Conservation (phyloP, 1,140 invertebrate species). For the Copidosoma floridanum region DNA sequence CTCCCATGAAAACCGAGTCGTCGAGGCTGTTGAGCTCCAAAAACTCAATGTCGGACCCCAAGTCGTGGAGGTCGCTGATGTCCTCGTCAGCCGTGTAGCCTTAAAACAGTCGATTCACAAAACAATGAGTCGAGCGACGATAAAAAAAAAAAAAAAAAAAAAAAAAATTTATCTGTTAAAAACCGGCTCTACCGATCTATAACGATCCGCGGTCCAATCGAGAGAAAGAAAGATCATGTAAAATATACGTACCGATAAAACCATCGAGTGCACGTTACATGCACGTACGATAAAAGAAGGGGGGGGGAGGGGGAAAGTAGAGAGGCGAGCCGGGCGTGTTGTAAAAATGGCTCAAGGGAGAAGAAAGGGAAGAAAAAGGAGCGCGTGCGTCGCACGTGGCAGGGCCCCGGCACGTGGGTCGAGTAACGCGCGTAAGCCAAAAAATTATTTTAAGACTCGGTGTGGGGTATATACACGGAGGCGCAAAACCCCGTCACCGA, state of each 20-base stretch:
- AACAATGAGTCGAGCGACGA: not conserved
- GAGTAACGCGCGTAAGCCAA: slow-evolving; percentile 33
- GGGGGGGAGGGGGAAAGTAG: not conserved
- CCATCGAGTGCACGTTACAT: not conserved
- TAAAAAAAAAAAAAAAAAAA: not conserved
- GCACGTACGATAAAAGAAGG: not conserved
- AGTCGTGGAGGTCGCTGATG: slow-evolving; percentile 47
- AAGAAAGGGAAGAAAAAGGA: no score
- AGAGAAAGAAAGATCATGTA: slow-evolving; percentile 16
- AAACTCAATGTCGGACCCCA: slow-evolving; percentile 52
- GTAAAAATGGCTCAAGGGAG: slow-evolving; percentile 40
- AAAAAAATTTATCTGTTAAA: no score
- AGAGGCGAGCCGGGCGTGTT: not conserved
- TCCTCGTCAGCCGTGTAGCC: slow-evolving; percentile 42
- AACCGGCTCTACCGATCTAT: no score
- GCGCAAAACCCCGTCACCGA: slow-evolving; percentile 23
- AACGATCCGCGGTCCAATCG: not conserved
- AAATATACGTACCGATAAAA: not conserved
- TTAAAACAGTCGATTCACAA: slow-evolving; percentile 24
- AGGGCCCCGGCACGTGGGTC: slow-evolving; percentile 39
- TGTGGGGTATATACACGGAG: slow-evolving; percentile 55
- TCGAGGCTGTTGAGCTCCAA: slow-evolving; percentile 49
- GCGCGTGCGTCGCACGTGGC: slow-evolving; percentile 42
- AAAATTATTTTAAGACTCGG: slow-evolving; percentile 56
- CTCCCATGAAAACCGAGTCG: slow-evolving; percentile 43